These are phyloP conservation scores for Pelmatolapia mariae DNA, from an alignment of 2,113 vertebrate species.

Conservation along the genomic window DNA sequence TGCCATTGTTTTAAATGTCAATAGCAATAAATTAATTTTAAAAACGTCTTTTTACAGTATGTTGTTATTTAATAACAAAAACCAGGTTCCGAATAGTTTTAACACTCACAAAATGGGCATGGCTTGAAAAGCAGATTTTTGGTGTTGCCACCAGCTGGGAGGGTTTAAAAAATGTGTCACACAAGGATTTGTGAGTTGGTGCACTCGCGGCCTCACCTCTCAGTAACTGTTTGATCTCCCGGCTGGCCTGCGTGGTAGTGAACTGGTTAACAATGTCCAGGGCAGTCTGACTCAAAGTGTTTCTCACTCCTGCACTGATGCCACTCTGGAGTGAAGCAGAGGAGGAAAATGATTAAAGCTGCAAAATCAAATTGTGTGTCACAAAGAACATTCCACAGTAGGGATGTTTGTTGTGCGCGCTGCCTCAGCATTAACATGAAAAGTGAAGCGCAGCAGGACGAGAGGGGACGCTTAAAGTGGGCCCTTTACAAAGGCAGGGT, in stretches of 20 bases:
- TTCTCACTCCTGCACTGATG: constrained; percentile 95
- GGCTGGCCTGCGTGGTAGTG: constrained; percentile 93
- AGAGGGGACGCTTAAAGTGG: background rate
- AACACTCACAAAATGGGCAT: background rate
- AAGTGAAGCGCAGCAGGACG: background rate
- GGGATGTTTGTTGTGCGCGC: background rate
- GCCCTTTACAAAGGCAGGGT: background rate
- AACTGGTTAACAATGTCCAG: constrained; percentile 99
- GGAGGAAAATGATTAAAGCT: background rate
- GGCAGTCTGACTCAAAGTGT: constrained; percentile 93
- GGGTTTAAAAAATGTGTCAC: background rate
- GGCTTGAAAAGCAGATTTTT: background rate
- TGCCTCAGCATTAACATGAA: background rate
- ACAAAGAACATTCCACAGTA: background rate
- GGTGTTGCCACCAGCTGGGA: background rate
- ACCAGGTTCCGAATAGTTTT: background rate
- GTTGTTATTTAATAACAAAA: background rate
- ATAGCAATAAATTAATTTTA: background rate
- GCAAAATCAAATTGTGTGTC: background rate
- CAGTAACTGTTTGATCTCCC: constrained; percentile 97
- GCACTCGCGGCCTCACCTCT: constrained; percentile 72
- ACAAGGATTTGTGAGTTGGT: background rate
- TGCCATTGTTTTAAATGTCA: background rate
- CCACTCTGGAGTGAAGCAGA: constrained; percentile 78
- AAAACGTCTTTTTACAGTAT: background rate